Evolutionary conservation across 1,140 invertebrate species (phyloP).

Genomic region (Dinoponera quadriceps): DNA sequence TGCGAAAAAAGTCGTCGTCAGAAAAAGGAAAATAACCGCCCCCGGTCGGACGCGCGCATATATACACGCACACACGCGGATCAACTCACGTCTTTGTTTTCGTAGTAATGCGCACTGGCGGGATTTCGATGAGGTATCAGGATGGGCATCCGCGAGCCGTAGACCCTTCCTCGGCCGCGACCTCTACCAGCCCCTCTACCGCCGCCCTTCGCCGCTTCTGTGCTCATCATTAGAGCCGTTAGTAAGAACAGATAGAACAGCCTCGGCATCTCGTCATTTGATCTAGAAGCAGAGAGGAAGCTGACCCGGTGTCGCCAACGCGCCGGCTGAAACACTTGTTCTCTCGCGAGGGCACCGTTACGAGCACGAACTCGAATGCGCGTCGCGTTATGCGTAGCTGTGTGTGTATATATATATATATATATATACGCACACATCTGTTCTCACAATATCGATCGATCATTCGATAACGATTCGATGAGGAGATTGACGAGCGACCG

Average conservation of each 20-base stretch:
- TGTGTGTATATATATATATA: slow-evolving; percentile 11
- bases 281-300: slow-evolving; percentile 34
- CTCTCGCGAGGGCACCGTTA: not conserved
- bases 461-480: slow-evolving; percentile 31
- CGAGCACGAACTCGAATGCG: not conserved
- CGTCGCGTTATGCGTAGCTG: slow-evolving; percentile 22
- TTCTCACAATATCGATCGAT: slow-evolving; percentile 13
- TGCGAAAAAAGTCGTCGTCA: slow-evolving; percentile 79
- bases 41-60: not conserved
- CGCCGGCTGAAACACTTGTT: not conserved
- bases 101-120: slow-evolving; percentile 89
- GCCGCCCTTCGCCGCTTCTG: slow-evolving; percentile 82
- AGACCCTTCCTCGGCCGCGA: slow-evolving; percentile 84
- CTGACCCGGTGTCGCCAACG: slow-evolving; percentile 4
- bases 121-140: slow-evolving; percentile 89
- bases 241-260: slow-evolving; percentile 76
- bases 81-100: slow-evolving; percentile 90
- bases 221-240: slow-evolving; percentile 70
- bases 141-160: slow-evolving; percentile 87
- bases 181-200: slow-evolving; percentile 78
- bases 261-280: slow-evolving; percentile 80
- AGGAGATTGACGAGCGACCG: slow-evolving; percentile 12
- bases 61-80: not conserved
- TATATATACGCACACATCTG: slow-evolving; percentile 14
- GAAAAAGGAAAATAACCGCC: too few relatives aligned